Base-by-base conservation (phyloP, 1,140 invertebrate species). In the Capitella teleta region DNA sequence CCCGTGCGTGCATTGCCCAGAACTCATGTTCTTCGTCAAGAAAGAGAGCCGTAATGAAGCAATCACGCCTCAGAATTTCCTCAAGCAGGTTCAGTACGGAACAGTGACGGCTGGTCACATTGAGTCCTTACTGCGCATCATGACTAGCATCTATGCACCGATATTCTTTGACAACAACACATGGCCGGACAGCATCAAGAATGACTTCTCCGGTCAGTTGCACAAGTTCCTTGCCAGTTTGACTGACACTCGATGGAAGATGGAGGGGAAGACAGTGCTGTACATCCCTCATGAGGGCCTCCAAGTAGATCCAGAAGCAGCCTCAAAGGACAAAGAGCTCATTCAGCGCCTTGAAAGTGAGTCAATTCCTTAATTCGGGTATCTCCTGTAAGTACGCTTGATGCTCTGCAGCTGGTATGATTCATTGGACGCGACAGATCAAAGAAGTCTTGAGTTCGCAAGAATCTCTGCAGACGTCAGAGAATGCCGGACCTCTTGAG, bases 371-470 rank as follows among this genome's bases (percentile, higher is more conserved):
- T n/a, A n/a, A n/a, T n/a, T n/a, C n/a, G n/a, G n/a, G n/a, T n/a
- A n/a, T n/a, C n/a, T n/a, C n/a, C n/a, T n/a, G n/a, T n/a, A n/a
- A n/a, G 18, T 32, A 47, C 24, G 21, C 10, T n/a, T n/a, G n/a
- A n/a, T n/a, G n/a, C n/a, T n/a, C 61, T 70, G 50, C 57, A 79
- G 76, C 77, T 37, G 79, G 86, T 16, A 81, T 87, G 24, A 81
- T 86, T 18, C 80, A 86, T 57, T 92, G 88, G 88, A 84, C 81
- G 3, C 79, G 81, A 47, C 86, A 91, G 68, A 84, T 92, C 40
- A 83, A 84, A 61, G 80, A 84, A 3, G 81, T 85, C 28, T 66
- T 91, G 1, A 79, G 78, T 57, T 83, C 87, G 61, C 75, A 79
- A 25, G 81, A 83, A 41, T 78, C 82, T 47, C 77, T 79, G 24